Base-by-base conservation (phyloP, 2,888 invertebrate genomes). In the Pinctada fucata region DNA sequence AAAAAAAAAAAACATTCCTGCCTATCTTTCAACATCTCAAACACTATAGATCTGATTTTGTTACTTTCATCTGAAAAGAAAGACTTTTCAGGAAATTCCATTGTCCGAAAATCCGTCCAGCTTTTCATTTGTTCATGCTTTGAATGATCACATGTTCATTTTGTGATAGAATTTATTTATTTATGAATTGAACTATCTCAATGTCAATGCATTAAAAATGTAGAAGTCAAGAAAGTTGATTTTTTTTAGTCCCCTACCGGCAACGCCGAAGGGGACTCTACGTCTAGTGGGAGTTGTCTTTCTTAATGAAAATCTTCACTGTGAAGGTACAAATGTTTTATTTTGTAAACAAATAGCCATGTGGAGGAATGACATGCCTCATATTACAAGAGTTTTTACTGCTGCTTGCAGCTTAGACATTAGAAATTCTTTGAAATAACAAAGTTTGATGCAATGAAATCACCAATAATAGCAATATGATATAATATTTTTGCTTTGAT, bases 21-120 rank as follows among this genome's bases (percentile, higher is more conserved):
- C 31, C 31, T 31, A 31, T 31, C 31, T 31, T 31, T 31, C 31
- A 31, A 31, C 31, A 31, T 31, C 31, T 31, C 31, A 31, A 31
- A 31, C 31, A 31, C 31, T 31, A 1, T 6, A 72, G 31, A 58
- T 31, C 58, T 58, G 45, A 5, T 45, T n/a, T 48, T 72, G 72
- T 31, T n/a, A 45, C 58, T 72, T n/a, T 58, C 4, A 3, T 50
- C 51, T 67, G 49, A 16, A n/a, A 16, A 4, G 49, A 69, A 49
- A 50, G 69, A 69, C 16, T 69, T 31, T 31, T 31, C 31, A 31
- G 31, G 31, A 31, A 31, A 31, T 31, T 31, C 31, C 31, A 31
- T 31, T 31, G 31, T 31, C 31, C 1, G 31, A 31, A 49, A 69
- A 69, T n/a, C 69, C 69, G 69, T 69, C 69, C 69, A 69, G 45